These are phyloP conservation scores for Nyctibius bracteatus DNA, from an alignment of 2,113 vertebrate genomes.

Conservation along the genomic window DNA sequence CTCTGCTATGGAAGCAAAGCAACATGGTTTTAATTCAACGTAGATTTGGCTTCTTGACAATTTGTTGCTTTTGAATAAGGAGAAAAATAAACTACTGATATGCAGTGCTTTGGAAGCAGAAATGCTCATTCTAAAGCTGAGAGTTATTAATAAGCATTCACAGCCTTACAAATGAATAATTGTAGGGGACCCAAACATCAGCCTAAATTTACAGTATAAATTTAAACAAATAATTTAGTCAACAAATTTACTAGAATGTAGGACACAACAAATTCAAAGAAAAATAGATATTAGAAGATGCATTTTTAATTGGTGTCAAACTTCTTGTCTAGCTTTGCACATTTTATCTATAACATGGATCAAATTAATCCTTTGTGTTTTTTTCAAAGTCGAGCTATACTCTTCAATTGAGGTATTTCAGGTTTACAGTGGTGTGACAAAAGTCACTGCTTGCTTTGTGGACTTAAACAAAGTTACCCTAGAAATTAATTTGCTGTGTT, in stretches of 20 bases:
- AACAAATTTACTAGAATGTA: not conserved
- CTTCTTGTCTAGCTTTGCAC: not conserved
- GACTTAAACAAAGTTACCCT: not conserved
- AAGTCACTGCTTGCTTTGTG: not conserved
- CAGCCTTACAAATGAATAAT: not conserved
- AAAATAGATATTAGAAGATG: not conserved
- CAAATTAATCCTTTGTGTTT: not conserved
- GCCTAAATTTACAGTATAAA: not conserved
- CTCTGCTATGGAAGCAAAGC: not conserved
- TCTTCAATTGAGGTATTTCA: not conserved
- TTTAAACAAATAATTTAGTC: not conserved
- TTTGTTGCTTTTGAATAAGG: slow-evolving; percentile 23
- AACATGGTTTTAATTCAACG: not conserved
- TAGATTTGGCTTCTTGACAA: not conserved
- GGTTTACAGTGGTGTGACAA: not conserved
- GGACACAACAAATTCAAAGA: not conserved
- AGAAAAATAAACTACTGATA: slow-evolving; percentile 11
- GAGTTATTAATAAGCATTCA: slow-evolving; percentile 9
- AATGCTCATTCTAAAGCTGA: not conserved
- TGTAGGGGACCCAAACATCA: not conserved
- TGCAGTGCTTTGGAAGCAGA: not conserved
- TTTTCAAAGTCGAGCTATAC: not conserved
- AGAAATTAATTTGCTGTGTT: not conserved
- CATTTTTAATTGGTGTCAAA: not conserved
- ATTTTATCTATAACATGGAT: not conserved